Evolutionary conservation across 2,797 vertebrate genomes (phyloP), one percentile per base, ranked within the genome.

Genomic region (Hypotaenidia okinawae): DNA sequence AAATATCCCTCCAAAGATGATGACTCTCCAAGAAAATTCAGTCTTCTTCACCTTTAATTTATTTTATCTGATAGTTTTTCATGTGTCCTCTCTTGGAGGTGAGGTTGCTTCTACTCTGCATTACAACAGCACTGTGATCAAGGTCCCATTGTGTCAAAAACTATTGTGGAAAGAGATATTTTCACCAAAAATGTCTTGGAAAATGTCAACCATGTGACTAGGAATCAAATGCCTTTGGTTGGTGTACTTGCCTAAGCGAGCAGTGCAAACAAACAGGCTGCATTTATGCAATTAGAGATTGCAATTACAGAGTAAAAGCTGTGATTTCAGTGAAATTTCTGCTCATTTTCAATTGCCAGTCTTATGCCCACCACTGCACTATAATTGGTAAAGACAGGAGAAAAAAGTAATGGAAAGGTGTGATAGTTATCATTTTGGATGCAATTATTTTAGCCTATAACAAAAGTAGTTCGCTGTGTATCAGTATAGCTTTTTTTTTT

Each of bases 51-150:
- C 24, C 32, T 82, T 74, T 90, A 81, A 79, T 94, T 84, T 89
- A 59, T 84, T 92, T 94, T 87, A 85, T 89, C 68, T 80, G 78
- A 70, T 79, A 74, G 61, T 58, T 90, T 88, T 95, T 96, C 69
- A 87, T 73, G 82, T 93, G 74, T 82, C 49, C n/a, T 75, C 49
- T 73, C 59, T 49, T 58, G 27, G 49, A 70, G 47, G 19, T 77
- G 39, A 73, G 52, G 54, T 90, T 75, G 35, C 84, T 82, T 49
- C 35, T 67, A 69, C 23, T 70, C 21, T 28, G 64, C 61, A 83
- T 93, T 92, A 74, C 28, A 93, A 73, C 14, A 64, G 43, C 61
- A 90, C 16, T 73, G 39, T 54, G 63, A 73, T 69, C 47, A 78
- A 62, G 47, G 75, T 58, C 16, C 24, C 41, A 52, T 39, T 89